phyloP scores from a whole-genome alignment of 1,140 invertebrate species.

The Asbolus verrucosus region DNA sequence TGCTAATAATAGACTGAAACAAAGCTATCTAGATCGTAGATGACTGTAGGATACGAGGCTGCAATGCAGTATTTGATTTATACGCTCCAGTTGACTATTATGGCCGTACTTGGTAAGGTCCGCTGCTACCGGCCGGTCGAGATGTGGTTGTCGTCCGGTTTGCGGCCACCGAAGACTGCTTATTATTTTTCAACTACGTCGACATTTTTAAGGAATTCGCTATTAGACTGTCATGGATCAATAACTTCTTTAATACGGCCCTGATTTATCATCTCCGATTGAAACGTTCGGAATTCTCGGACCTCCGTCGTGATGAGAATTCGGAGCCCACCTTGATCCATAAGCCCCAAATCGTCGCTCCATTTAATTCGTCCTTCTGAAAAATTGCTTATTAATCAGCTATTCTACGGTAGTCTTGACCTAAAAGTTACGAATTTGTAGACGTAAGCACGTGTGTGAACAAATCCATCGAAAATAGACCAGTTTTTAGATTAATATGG shows the following conservation, averaged over 20 bases:
- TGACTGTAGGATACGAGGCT: slow-evolving; percentile 44
- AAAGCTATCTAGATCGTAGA: slow-evolving; percentile 49
- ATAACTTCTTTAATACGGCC: slow-evolving; percentile 10
- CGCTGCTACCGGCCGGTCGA: slow-evolving; percentile 42
- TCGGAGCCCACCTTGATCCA: slow-evolving; percentile 5
- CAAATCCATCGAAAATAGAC: not conserved
- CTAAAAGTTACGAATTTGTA: too few relatives aligned
- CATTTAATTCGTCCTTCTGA: not conserved
- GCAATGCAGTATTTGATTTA: slow-evolving; percentile 48
- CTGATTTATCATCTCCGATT: slow-evolving; percentile 13
- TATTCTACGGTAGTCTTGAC: not conserved
- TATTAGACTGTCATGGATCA: slow-evolving; percentile 10
- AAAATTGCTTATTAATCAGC: not conserved
- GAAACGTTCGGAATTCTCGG: too few relatives aligned
- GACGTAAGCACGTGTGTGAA: too few relatives aligned
- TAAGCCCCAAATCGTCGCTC: slow-evolving; percentile 1
- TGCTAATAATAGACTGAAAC: slow-evolving; percentile 47
- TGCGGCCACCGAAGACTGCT: slow-evolving; percentile 24
- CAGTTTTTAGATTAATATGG: not conserved
- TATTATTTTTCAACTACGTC: slow-evolving; percentile 26
- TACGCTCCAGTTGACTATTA: slow-evolving; percentile 49
- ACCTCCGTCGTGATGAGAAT: too few relatives aligned
- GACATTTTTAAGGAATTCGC: slow-evolving; percentile 29
- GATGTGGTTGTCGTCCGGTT: slow-evolving; percentile 38
- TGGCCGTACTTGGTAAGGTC: slow-evolving; percentile 46